Evolutionary conservation across 2,113 vertebrate species (phyloP), one percentile per base, ranked within the genome.

Genomic region (Cyprinodon variegatus): DNA sequence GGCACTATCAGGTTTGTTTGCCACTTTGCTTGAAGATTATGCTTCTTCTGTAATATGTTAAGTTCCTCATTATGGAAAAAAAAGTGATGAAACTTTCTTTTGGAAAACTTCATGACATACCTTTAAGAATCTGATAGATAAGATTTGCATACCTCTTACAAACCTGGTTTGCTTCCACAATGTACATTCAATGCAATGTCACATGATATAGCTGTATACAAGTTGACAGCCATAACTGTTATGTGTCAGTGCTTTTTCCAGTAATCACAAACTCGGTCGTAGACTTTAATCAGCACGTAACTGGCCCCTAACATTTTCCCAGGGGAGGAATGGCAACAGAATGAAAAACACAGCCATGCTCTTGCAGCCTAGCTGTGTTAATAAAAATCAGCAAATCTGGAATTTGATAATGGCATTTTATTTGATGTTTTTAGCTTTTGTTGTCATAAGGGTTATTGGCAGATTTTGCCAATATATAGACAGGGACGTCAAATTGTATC

Each of bases 201-300:
- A 65, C 62, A 17, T 77, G 83, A 85, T 83, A 81, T 65, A 82
- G 77, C 71, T 76, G 36, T 65, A 85, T 87, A 46, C 71, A 76
- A 86, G 82, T 69, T 76, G 81, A 89, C 86, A 88, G 76, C 46
- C 74, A 9, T 85, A 70, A 83, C 82, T 45, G 60, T 45, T 68
- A 38, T 66, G 62, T 85, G 74, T 80, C 78, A 85, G 89, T 81
- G 71, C 68, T 72, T 78, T 86, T 83, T 74, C 78, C 65, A 66
- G 60, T 69, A 45, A 57, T 65, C 77, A 73, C 63, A 76, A 90
- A 90, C 60, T 48, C 48, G 82, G 82, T 86, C 67, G 83, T 20
- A 81, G 57, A 79, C 87, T 79, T 82, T 87, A 79, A 87, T 88
- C 80, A 82, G 83, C 84, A 69, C 68, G 61, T 61, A 78, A 50